These are phyloP conservation scores for Lerista edwardsae DNA, from an alignment of 2,797 vertebrate species.

Conservation along the genomic window DNA sequence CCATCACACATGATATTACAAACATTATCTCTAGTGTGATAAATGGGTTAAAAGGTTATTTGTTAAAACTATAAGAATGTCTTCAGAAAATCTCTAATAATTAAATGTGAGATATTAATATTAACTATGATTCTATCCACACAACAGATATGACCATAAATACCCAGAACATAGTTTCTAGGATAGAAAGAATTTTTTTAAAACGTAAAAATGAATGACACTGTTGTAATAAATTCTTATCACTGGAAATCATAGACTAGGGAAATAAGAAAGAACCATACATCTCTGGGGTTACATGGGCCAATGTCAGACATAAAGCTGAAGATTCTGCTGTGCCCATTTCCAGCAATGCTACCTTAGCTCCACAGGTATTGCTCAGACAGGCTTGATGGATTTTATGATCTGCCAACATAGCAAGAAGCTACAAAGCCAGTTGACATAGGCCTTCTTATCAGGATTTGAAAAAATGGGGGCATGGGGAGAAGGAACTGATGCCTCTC, in stretches of 20 bases:
- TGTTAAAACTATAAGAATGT: background rate
- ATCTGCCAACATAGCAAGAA: background rate
- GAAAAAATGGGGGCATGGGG: slow-evolving; percentile 69
- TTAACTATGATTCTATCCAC: background rate
- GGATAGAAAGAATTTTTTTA: background rate
- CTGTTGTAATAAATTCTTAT: background rate
- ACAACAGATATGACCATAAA: background rate
- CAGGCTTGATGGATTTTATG: slow-evolving; percentile 60
- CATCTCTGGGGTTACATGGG: background rate
- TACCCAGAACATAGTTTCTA: background rate
- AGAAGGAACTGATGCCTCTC: slow-evolving; percentile 63
- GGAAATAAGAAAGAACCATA: background rate
- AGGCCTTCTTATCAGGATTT: slow-evolving; percentile 55
- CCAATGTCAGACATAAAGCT: slow-evolving; percentile 48
- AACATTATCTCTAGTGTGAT: background rate
- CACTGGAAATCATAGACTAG: background rate
- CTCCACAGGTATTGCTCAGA: slow-evolving; percentile 46
- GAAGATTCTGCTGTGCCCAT: slow-evolving; percentile 55
- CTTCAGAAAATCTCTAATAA: background rate
- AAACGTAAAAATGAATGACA: background rate
- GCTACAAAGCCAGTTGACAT: background rate
- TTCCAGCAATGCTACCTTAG: slow-evolving; percentile 56
- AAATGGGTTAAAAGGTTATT: background rate
- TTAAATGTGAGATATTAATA: background rate
- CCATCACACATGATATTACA: background rate